Percentiles rank a stretch among this genome's conserved stretches.
Conservation (phyloP, 2,888 invertebrate genomes). For the Meiosimyza platycephala region DNA sequence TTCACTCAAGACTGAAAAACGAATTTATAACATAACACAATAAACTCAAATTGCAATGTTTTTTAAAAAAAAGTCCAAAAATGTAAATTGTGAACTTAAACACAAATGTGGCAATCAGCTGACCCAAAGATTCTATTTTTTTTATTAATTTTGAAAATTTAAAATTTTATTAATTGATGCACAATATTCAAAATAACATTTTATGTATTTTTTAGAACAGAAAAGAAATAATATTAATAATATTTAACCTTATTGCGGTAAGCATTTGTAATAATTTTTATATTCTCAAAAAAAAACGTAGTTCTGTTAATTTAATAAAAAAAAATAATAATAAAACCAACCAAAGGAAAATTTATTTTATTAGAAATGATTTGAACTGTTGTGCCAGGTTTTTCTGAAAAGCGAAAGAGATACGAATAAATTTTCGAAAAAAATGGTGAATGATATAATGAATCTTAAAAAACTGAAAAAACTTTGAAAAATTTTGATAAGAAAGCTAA, state of each 20-base stretch:
- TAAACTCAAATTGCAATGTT: constrained; percentile 8
- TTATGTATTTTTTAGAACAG: neutral
- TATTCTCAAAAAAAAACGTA: neutral
- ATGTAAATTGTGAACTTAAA: constrained; percentile 1
- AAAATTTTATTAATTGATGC: neutral
- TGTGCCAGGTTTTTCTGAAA: too few species aligned
- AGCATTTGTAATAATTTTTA: constrained; percentile 20
- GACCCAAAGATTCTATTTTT: constrained; percentile 48
- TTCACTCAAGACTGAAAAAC: constrained; percentile 32
- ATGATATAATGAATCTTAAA: too few species aligned
- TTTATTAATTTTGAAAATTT: constrained; percentile 15
- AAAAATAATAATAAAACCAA: neutral
- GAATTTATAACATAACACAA: constrained; percentile 25
- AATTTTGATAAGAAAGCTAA: too few species aligned
- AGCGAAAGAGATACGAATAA: too few species aligned
- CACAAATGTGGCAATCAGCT: constrained; percentile 46
- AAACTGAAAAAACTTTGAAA: too few species aligned
- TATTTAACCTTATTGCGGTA: too few species aligned
- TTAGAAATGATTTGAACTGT: neutral
- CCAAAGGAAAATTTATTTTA: neutral
- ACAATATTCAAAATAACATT: neutral
- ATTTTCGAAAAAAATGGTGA: too few species aligned
- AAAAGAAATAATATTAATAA: neutral
- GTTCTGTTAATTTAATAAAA: constrained; percentile 18
- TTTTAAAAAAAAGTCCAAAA: constrained; percentile 1